These are phyloP conservation scores for Thecocarcelia acutangulata DNA, from an alignment of 2,888 invertebrate species.

Conservation along the genomic window DNA sequence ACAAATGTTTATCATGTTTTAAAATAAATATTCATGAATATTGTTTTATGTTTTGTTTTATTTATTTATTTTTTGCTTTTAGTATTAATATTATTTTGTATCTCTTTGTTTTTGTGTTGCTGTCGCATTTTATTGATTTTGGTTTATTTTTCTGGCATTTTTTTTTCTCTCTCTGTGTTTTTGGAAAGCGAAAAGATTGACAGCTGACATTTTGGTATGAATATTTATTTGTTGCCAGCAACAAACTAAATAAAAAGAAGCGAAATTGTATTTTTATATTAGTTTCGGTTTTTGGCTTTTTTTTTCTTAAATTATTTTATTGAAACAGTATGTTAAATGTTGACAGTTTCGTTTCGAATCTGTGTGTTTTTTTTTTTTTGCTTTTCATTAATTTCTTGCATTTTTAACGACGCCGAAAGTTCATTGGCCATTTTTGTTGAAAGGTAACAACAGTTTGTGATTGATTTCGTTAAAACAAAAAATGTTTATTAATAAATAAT, in stretches of 20 bases:
- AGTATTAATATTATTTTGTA: conserved; percentile 31
- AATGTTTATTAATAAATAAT: not conserved
- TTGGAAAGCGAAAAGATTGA: conserved; percentile 67
- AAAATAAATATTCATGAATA: conserved; percentile 66
- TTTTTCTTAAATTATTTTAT: conserved; percentile 40
- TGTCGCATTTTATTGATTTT: conserved; percentile 55
- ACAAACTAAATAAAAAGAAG: conserved; percentile 32
- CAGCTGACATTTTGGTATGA: conserved; percentile 69
- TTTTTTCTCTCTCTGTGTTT: conserved; percentile 24
- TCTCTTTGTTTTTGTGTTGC: conserved; percentile 7
- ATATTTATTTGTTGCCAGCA: conserved; percentile 65
- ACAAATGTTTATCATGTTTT: conserved; percentile 53
- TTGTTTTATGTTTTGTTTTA: conserved; percentile 38
- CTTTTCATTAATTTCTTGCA: not conserved
- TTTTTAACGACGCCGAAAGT: not conserved
- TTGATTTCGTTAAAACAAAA: not conserved
- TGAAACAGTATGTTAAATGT: conserved; percentile 53
- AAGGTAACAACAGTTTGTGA: not conserved
- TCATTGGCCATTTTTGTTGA: conserved; percentile 32
- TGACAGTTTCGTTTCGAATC: conserved; percentile 51
- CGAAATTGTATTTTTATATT: conserved; percentile 21
- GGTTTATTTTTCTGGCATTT: conserved; percentile 16
- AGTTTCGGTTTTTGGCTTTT: not conserved
- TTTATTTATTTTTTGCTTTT: conserved; percentile 7
- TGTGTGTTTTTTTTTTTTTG: not conserved